These are phyloP conservation scores for Nesidiocoris tenuis DNA, from an alignment of 2,888 invertebrate species.

Conservation along the genomic window DNA sequence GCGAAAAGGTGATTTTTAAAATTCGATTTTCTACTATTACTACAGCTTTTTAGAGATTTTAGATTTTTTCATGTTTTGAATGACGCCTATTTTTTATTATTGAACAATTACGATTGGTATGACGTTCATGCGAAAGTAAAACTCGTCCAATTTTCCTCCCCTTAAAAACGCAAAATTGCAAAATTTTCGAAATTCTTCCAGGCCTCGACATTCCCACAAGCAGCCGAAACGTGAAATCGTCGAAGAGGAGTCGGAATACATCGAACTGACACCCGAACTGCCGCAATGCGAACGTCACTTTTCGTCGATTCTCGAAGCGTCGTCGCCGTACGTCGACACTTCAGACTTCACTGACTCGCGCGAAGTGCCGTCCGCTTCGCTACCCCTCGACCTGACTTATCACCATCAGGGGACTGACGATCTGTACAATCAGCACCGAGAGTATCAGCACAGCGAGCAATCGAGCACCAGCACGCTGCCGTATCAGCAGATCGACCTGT, in stretches of 20 bases:
- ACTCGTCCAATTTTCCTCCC: no score
- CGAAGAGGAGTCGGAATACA: constrained; percentile 25
- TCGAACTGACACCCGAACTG: constrained; percentile 29
- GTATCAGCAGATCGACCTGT: constrained; percentile 17
- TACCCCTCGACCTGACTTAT: not conserved
- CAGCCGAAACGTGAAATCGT: constrained; percentile 14
- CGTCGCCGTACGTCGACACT: not conserved
- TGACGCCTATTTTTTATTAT: no score
- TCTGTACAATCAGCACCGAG: not conserved
- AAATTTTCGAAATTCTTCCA: no score
- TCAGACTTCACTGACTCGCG: constrained; percentile 19
- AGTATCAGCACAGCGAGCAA: constrained; percentile 7
- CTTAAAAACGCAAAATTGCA: no score
- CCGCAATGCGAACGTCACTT: constrained; percentile 24
- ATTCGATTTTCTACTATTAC: no score
- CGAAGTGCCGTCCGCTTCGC: constrained; percentile 15
- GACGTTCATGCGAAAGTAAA: no score
- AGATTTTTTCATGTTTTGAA: no score
- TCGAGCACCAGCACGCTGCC: not conserved
- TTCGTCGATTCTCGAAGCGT: not conserved
- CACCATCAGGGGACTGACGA: constrained; percentile 5
- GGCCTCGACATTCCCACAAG: constrained; percentile 31
- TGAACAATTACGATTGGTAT: no score
- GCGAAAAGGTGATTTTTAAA: constrained; percentile 39
- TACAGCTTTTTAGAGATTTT: no score